Evolutionary conservation across 53 echinoderm and acorn worm genomes (phyloP).

Genomic region (Antedon mediterranea): DNA sequence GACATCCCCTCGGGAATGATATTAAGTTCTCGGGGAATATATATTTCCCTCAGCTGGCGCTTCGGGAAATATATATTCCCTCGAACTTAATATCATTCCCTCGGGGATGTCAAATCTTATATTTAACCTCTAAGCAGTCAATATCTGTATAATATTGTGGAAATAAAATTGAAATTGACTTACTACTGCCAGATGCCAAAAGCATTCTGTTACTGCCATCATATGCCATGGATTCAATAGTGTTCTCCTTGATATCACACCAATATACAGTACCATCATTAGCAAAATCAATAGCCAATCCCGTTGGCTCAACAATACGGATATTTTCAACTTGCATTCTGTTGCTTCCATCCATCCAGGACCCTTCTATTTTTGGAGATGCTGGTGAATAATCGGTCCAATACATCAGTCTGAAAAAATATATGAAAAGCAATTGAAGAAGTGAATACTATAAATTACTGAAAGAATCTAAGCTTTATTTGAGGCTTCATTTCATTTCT

Average conservation of each 20-base stretch:
- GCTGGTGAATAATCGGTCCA: conserved; percentile 40
- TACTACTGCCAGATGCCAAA: neutral
- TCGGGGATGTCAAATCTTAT: no score
- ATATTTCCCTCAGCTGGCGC: no score
- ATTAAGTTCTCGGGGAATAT: no score
- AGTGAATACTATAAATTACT: no score
- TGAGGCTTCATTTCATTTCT: no score
- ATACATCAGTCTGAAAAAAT: conserved; percentile 24
- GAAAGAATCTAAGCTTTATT: no score
- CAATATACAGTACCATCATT: conserved; percentile 31
- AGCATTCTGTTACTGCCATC: conserved; percentile 21
- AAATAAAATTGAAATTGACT: no score
- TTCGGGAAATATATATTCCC: no score
- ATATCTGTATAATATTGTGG: no score
- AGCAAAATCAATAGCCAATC: conserved; percentile 45
- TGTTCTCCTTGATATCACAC: conserved; percentile 30
- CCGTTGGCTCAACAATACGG: conserved; percentile 24
- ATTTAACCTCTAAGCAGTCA: no score
- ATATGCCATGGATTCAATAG: conserved; percentile 33
- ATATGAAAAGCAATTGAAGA: neutral
- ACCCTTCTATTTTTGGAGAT: conserved; percentile 31
- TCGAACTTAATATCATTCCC: no score
- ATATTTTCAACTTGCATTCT: conserved; percentile 27
- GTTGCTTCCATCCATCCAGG: conserved; percentile 36
- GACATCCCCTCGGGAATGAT: no score